Evolutionary conservation across 2,797 vertebrate genomes (phyloP), one percentile per base, ranked within the genome.

Genomic region (Sylvilagus floridanus): DNA sequence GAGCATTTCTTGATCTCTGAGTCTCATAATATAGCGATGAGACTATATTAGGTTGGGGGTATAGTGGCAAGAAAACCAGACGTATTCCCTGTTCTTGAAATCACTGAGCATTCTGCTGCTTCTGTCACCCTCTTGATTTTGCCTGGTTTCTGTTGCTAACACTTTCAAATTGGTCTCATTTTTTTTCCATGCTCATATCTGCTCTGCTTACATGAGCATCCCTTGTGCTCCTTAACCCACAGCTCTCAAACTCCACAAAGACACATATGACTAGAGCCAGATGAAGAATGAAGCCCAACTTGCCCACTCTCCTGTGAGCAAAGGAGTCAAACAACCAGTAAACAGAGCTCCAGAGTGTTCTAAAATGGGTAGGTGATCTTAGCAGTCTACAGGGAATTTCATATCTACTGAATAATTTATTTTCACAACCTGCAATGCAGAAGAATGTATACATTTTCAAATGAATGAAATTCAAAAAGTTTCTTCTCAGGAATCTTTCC

Each of bases 351-450:
- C 11, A 42, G 10, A 54, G 21, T 0, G 1, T 26, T 57, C n/a
- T 66, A 63, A 82, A 76, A 65, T 69, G 30, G 3, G 6, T 26
- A 26, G 62, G 28, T 75, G 28, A 37, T 66, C 66, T 63, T 54
- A 85, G 47, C 11, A 86, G 42, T 42, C 24, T 69, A 69, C 2
- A 84, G 42, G 65, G 16, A 82, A 71, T 92, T 85, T 83, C 21
- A 11, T 78, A 83, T n/a, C 9, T 76, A 37, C 30, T 68, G 2
- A 77, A n/a, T 62, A 28, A 78, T 91, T 93, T 76, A 78, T 84
- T 91, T 88, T 76, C 28, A 83, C 42, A 88, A 92, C 90, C 37
- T 78, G 9, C 32, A 95, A 63, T 86, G 24, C 12, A 91, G 37
- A 94, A 90, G 26, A 57, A 75, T 57, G 35, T 69, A 21, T 87